Base-by-base conservation (phyloP, 2,113 vertebrate species). In the Seriola aureovittata region DNA sequence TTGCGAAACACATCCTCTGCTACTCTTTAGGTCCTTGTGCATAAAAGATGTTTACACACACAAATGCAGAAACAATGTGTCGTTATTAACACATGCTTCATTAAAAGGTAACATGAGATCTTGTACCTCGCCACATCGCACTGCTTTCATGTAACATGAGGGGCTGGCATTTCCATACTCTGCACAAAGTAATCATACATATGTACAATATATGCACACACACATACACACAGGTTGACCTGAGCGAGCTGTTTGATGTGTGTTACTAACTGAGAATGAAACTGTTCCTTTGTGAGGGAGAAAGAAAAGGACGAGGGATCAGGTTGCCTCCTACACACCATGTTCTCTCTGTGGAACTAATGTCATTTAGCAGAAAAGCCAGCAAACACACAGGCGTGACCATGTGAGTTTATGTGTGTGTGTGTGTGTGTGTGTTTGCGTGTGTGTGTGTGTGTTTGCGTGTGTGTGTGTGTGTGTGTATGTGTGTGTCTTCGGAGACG, bases 291-390 rank as follows among this genome's bases (percentile, higher is more conserved):
- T 94, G 92, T 94, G 83, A 82, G 82, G 60, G 52, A 79, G 80
- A 86, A 85, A 92, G 92, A 92, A 93, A 92, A 88, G 91, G 87
- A 93, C 78, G 74, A 81, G 80, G 91, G 90, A 94, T 94, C 91
- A 89, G 88, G 92, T 94, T 94, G 90, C 91, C 92, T 93, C 90
- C 92, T 93, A 90, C 91, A 92, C 85, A 40, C 90, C 91, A 91
- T 89, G 92, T 93, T 92, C 90, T 88, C 92, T 90, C 80, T 88
- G 86, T 93, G 93, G 91, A 93, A 94, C 93, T 93, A 93, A 94
- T 93, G 93, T 94, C 91, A 91, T 94, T 93, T 93, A 87, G 88
- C 84, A 85, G 91, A 75, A 81, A 91, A 91, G 88, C 91, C 93
- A 87, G 91, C 88, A 92, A 90, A 93, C 91, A 91, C 85, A 86